Evolutionary conservation across 2,113 vertebrate species (phyloP).

Genomic region (Brachyistius frenatus): DNA sequence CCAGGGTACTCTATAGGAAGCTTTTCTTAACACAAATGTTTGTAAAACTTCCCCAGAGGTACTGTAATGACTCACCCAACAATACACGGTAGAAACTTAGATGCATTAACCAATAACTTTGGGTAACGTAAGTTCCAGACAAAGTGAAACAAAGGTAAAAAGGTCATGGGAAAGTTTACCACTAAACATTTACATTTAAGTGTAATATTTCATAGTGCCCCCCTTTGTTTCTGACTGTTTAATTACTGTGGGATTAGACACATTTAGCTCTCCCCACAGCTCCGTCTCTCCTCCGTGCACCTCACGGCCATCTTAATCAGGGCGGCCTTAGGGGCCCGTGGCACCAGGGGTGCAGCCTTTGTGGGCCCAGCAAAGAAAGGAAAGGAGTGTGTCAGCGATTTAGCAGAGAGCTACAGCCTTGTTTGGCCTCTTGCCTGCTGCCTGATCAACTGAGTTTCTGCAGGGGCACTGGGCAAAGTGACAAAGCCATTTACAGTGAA

Average conservation of each 20-base stretch:
- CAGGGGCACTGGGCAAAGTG: slow-evolving; percentile 44
- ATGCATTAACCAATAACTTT: slow-evolving; percentile 21
- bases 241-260: slow-evolving; percentile 69
- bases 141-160: slow-evolving; percentile 23
- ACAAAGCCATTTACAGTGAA: slow-evolving; percentile 50
- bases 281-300: slow-evolving; percentile 13
- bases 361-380: slow-evolving; percentile 66
- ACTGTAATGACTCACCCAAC: slow-evolving; percentile 6
- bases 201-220: slow-evolving; percentile 52
- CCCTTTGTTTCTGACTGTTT: slow-evolving; percentile 49
- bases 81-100: neutral
- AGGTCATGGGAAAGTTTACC: slow-evolving; percentile 74
- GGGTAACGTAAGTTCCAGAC: slow-evolving; percentile 12
- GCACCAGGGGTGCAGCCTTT: slow-evolving; percentile 54
- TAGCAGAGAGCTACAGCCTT: slow-evolving; percentile 35
- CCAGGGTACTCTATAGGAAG: neutral
- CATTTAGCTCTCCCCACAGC: slow-evolving; percentile 35
- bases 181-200: slow-evolving; percentile 57
- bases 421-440: slow-evolving; percentile 57
- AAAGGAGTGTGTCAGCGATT: slow-evolving; percentile 79
- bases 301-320: slow-evolving; percentile 56
- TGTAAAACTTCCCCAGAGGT: neutral
- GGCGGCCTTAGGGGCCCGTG: slow-evolving; percentile 40
- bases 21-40: neutral
- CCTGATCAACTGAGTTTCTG: slow-evolving; percentile 51